Base-by-base conservation (phyloP, 2,888 invertebrate species). In the Volucella bombylans region DNA sequence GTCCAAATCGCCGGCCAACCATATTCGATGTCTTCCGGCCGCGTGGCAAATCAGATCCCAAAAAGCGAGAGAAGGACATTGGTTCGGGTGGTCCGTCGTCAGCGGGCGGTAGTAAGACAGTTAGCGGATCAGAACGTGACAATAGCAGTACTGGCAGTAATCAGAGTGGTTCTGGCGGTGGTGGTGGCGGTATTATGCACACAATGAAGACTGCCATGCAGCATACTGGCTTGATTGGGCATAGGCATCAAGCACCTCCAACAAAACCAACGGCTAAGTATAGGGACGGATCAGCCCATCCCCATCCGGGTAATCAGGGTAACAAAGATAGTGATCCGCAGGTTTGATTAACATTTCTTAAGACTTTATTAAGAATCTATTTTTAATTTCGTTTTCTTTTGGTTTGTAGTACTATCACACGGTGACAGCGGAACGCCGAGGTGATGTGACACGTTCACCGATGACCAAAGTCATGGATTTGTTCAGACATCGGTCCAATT, bases 381-480 rank as follows among this genome's bases (percentile, higher is more conserved):
- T 74, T 12, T 64, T 18, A 15, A 15, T 39, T 57, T 49, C 11
- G 12, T 55, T 57, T 71, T 69, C 62, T 74, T 69, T 87, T 79
- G 64, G 18, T 47, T 87, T 87, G 64, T 92, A 95, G 93, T 95
- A 95, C 91, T 95, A 95, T 90, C 95, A 95, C 90, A 95, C 95
- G 45, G 93, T 95, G 82, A 95, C 95, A 4, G 95, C 91, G 85
- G 92, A 92, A 15, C 92, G 94, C 12, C 93, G 94, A 8, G 94
- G 95, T 0, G 94, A 94, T 87, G 93, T 92, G 71, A 93, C 92
- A 87, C 92, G 94, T 87, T 96, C 96, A 88, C 96, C 97, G 2
- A 97, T 97, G 93, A 96, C 96, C 86, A 97, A 97, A 93, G 97
- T 97, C 64, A 97, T 97, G 95, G 97, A 97, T 91, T 95, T 97